A percentile compares a stretch with the other conserved stretches of the same genome.
Conservation (phyloP, 2,888 invertebrate species). For the Spialia ferax region DNA sequence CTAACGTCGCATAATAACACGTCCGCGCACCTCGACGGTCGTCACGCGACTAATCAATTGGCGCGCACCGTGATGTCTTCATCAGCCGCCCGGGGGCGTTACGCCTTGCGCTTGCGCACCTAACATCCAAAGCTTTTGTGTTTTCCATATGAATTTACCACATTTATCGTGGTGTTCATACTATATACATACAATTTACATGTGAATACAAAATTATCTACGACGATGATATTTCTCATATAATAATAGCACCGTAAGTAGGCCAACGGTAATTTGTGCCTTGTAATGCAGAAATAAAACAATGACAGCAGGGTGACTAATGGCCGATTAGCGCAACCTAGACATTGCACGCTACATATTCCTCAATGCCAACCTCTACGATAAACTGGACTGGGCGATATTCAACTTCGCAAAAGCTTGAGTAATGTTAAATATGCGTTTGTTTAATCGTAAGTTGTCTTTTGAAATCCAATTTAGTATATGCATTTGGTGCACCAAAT, state of each 20-base stretch:
- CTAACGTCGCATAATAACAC: slow-evolving; percentile 83
- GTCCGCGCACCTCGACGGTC: slow-evolving; percentile 66
- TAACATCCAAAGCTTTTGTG: slow-evolving; percentile 43
- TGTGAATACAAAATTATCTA: slow-evolving; percentile 11
- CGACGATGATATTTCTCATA: slow-evolving; percentile 20
- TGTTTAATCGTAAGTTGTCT: slow-evolving; percentile 2
- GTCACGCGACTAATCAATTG: slow-evolving; percentile 86
- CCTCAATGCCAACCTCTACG: slow-evolving; percentile 39
- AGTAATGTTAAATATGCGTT: slow-evolving; percentile 21
- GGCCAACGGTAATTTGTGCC: slow-evolving; percentile 26
- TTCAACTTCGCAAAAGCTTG: slow-evolving; percentile 40
- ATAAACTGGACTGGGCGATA: slow-evolving; percentile 32
- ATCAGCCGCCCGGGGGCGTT: slow-evolving; percentile 82
- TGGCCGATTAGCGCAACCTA: slow-evolving; percentile 40
- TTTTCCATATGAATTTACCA: slow-evolving; percentile 47
- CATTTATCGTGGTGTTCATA: slow-evolving; percentile 28
- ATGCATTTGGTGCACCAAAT: neutral
- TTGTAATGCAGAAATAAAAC: slow-evolving; percentile 41
- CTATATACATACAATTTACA: neutral
- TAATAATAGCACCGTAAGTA: slow-evolving; percentile 30
- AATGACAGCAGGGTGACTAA: slow-evolving; percentile 39
- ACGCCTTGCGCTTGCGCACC: slow-evolving; percentile 73
- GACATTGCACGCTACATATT: slow-evolving; percentile 39
- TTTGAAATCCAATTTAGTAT: slow-evolving; percentile 9
- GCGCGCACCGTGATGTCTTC: slow-evolving; percentile 83